Evolutionary conservation across 2,888 invertebrate species (phyloP), one percentile per base, ranked within the genome.

Genomic region (Dendrolimus pini): DNA sequence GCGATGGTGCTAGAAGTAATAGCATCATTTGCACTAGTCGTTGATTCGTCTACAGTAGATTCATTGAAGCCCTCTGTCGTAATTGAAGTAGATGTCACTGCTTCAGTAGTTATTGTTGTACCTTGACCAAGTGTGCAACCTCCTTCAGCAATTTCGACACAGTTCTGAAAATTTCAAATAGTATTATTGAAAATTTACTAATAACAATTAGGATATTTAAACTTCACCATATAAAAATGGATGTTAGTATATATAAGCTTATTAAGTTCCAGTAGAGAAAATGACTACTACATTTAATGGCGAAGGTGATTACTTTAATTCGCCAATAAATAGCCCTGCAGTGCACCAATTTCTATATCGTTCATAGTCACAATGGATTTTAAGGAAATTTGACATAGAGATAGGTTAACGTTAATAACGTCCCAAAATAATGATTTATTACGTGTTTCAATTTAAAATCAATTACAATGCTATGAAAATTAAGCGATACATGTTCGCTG

Each of bases 111-210:
- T 12, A 2, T 47, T 47, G 47, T 47, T 18, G 58, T 58, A 3
- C 41, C 52, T 0, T 63, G 13, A 1, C 64, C 64, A 0, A 67
- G 53, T 0, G 75, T 75, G 52, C 75, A 75, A 6, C 75, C 75
- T 0, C 75, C 75, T 55, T 70, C 71, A 2, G 69, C 64, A 1
- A 75, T 74, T 0, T 41, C 14, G 0, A 69, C 66, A 52, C 75
- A 72, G 2, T 56, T 54, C 71, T 74, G 63, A 9, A 65, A 65
- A 54, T 8, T 42, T 30, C 47, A 12, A 52, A 13, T n/a, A 30
- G 12, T 13, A 55, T 7, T 13, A 55, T 7, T 41, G 18, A 3
- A 42, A 30, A 60, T 60, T 41, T 30, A 41, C 7, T 57, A 52
- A 14, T 57, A 62, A 13, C 54, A 52, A 58, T 58, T 47, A 47